phyloP scores from a whole-genome alignment of 2,888 invertebrate species.

The Willowsia nigromaculata region DNA sequence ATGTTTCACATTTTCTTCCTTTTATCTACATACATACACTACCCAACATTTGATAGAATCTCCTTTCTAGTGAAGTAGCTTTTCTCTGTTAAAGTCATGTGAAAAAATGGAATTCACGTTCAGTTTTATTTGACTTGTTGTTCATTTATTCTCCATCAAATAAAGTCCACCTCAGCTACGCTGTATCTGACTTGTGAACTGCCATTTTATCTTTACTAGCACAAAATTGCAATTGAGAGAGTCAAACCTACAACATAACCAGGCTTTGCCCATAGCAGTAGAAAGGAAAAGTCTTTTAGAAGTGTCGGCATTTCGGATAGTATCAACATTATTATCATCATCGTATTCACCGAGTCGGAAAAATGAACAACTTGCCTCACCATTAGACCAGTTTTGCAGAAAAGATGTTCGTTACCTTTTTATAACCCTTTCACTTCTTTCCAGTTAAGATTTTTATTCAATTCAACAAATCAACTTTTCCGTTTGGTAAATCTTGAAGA shows the following conservation, averaged over 20 bases:
- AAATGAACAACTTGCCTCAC: constrained; percentile 14
- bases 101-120: neutral
- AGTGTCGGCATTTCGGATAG: neutral
- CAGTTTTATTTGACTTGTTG: constrained; percentile 13
- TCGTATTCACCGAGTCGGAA: neutral
- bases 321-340: neutral
- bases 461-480: constrained; percentile 22
- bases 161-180: neutral
- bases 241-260: neutral
- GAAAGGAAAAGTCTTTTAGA: neutral
- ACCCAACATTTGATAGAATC: neutral
- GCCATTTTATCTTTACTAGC: neutral
- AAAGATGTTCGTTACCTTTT: neutral
- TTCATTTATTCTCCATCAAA: constrained; percentile 13
- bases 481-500: neutral
- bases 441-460: constrained; percentile 26
- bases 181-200: neutral
- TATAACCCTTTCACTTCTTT: neutral
- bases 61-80: too few relatives aligned
- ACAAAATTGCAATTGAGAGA: neutral
- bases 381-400: neutral
- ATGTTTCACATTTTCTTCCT: neutral
- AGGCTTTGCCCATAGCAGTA: neutral
- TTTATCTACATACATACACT: neutral
- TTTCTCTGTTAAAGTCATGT: neutral